phyloP scores from a whole-genome alignment of 2,797 vertebrate genomes.

The Triplophysa bombifrons region DNA sequence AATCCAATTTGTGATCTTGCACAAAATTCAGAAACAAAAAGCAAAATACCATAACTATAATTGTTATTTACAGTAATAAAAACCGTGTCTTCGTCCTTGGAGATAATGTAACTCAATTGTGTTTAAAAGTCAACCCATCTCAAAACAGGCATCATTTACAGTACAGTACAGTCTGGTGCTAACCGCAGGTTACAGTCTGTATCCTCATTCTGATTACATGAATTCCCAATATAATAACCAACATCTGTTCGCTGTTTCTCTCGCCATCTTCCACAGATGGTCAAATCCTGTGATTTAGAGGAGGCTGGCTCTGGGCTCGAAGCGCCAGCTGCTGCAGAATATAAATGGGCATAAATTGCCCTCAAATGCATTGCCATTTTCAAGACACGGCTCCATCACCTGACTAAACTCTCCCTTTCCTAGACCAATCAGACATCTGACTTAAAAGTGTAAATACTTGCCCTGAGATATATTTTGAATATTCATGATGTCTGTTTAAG shows the following conservation, averaged over 20 bases:
- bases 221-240: conserved; percentile 62
- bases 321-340: conserved; percentile 56
- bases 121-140: background rate
- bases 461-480: conserved; percentile 16
- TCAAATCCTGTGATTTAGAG: conserved; percentile 57
- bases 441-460: background rate
- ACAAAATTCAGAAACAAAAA: no score
- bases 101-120: background rate
- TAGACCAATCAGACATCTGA: background rate
- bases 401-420: conserved; percentile 8
- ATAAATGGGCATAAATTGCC: conserved; percentile 42
- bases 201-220: conserved; percentile 38
- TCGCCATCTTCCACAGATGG: conserved; percentile 57
- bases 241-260: conserved; percentile 67
- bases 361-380: background rate
- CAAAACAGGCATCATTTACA: background rate
- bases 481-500: conserved; percentile 32
- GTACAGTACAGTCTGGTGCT: conserved; percentile 22
- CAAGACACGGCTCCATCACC: conserved; percentile 16
- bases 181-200: conserved; percentile 37
- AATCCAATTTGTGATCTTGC: no score
- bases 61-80: conserved; percentile 19
- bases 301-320: conserved; percentile 55
- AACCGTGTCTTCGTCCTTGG: background rate
- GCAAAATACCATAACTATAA: no score